Evolutionary conservation across 2,888 invertebrate species (phyloP), one percentile per base, ranked within the genome.

Genomic region (Labia minor): DNA sequence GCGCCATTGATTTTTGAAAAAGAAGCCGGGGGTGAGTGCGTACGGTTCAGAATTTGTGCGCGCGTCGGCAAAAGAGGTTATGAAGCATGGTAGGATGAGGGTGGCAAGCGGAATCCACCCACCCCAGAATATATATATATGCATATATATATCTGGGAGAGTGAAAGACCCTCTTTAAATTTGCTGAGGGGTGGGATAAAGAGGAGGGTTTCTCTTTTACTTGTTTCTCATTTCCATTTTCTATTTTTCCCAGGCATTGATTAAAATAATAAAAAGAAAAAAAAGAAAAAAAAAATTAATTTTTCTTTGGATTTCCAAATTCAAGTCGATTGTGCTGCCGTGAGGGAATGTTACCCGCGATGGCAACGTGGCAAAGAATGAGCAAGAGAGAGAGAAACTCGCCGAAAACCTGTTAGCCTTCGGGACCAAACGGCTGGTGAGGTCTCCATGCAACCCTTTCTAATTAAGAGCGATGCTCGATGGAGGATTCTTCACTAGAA

Each of bases 331-430:
- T 3, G 8, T 19, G 61, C 61, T 4, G 18, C 61, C 18, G 19
- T 14, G 63, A 21, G 21, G 16, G 20, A 19, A 19, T 21, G 20
- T 21, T 10, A 18, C 19, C 19, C 19, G 61, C 16, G 19, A 21
- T 21, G 63, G 63, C 20, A 62, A 62, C 20, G 16, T 62, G 63
- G 21, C 20, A 21, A 19, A 61, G 61, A 61, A 61, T 3, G 11
- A 19, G 8, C 3, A 26, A 26, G 8, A 3, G 8, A 37, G 37
- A 62, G 61, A 26, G 26, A n/a, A 16, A 62, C 65, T 66, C 21
- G 61, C 66, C 69, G 61, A 75, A 75, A 77, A 77, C 77, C 76
- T 71, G 77, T 77, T 77, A 76, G 74, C 76, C 76, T 77, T 77
- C 76, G 73, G 66, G 33, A 19, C 33, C 62, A 61, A 65, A 37